Evolutionary conservation across 2,113 vertebrate species (phyloP), one percentile per base, ranked within the genome.

Genomic region (Anser brachyrhynchus): DNA sequence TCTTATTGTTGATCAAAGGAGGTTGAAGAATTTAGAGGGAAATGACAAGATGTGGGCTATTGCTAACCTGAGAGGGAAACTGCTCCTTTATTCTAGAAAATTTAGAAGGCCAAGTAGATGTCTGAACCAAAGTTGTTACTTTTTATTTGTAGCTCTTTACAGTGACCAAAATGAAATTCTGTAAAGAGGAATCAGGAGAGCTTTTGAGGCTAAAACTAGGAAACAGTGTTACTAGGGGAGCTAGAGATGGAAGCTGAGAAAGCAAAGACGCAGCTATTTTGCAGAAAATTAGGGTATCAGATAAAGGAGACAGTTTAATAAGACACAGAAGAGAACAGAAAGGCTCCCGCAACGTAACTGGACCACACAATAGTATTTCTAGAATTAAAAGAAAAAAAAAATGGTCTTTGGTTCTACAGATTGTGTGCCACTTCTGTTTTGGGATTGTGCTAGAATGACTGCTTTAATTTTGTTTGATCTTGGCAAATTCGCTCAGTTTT

Each of bases 121-220:
- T 96, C 97, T 97, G 98, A 99, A 98, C 99, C 98, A 99, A 99
- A 99, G 98, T 98, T 97, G 88, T 97, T 98, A 97, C 97, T 98
- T 95, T 96, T 97, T 94, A 96, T 96, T 98, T 98, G 97, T 97
- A 96, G 96, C 97, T 97, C 96, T 98, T 98, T 97, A 97, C 97
- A 98, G 98, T 98, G 98, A 99, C 98, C 98, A 99, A 99, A 98
- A 98, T 81, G 79, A 96, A 97, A 97, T 97, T 94, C 94, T 98
- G 61, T 87, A 93, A 96, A 96, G 97, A 95, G 95, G 85, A 96
- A 91, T 84, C 1, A 94, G 61, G 91, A 94, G 87, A 96, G 66
- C 95, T 97, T 93, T 95, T 95, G 90, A 95, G 94, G 73, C 86
- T 94, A 71, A 98, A 98, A 98, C 95, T 95, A 97, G 95, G 96